These are phyloP conservation scores for Laticauda laticaudata DNA, from an alignment of 2,113 vertebrate genomes.

Conservation along the genomic window DNA sequence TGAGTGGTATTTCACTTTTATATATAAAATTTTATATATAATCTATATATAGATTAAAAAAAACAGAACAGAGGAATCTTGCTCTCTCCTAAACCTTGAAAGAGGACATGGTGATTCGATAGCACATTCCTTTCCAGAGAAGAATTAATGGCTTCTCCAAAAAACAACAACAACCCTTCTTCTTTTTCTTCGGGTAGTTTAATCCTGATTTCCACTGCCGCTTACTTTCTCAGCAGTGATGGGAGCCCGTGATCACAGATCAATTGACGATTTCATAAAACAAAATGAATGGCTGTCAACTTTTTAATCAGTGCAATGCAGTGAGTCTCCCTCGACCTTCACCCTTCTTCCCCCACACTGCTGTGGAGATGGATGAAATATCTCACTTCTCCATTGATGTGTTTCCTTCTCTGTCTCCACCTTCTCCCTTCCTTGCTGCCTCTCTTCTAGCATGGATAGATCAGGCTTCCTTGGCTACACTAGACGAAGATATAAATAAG, in stretches of 20 bases:
- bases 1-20: too few species aligned
- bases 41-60: background rate
- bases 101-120: background rate
- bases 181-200: conserved; percentile 14
- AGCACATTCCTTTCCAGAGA: background rate
- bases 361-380: conserved; percentile 43
- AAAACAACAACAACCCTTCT: too few species aligned
- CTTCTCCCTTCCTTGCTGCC: background rate
- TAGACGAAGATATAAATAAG: conserved; percentile 54
- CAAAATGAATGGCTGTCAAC: conserved; percentile 57
- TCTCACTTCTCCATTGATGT: background rate
- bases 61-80: background rate
- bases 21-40: too few species aligned
- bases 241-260: conserved; percentile 57
- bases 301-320: conserved; percentile 43
- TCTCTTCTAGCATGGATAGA: conserved; percentile 35
- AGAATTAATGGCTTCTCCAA: background rate
- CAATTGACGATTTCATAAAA: conserved; percentile 63
- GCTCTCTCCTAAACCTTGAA: background rate
- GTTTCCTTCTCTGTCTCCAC: background rate
- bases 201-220: conserved; percentile 30
- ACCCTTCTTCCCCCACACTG: conserved; percentile 9
- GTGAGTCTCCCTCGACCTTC: conserved; percentile 49
- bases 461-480: conserved; percentile 41
- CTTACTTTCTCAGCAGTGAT: conserved; percentile 45